Evolutionary conservation across 2,113 vertebrate species (phyloP).

Genomic region (Verasper variegatus): DNA sequence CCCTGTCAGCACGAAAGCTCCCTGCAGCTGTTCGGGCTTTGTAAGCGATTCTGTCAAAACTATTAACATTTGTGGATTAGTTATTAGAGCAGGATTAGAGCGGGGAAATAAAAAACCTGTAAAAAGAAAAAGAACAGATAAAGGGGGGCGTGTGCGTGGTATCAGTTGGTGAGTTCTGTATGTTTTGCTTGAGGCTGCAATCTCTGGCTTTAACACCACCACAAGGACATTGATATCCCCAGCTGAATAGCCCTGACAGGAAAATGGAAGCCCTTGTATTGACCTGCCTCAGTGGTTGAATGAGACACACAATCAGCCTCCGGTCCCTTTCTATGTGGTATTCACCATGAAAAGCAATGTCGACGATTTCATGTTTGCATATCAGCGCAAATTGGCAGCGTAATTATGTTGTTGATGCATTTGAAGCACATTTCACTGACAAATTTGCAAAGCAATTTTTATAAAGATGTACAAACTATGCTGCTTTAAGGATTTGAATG

Average conservation of each 20-base stretch:
- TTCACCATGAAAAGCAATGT: constrained; percentile 9
- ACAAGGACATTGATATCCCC: constrained; percentile 49
- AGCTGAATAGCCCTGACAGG: constrained; percentile 22
- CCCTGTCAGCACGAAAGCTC: constrained; percentile 65
- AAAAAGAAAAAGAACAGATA: neutral
- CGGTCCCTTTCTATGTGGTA: neutral
- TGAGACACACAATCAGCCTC: neutral
- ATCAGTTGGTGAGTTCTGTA: constrained; percentile 16
- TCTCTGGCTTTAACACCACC: constrained; percentile 27
- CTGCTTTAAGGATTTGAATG: no score
- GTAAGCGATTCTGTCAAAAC: constrained; percentile 79
- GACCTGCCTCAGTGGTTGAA: constrained; percentile 32
- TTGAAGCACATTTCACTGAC: neutral
- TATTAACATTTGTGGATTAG: constrained; percentile 75
- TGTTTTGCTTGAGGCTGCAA: constrained; percentile 22
- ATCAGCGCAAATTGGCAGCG: neutral
- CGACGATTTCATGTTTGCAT: neutral
- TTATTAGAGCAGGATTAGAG: constrained; percentile 18
- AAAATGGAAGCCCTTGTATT: constrained; percentile 30
- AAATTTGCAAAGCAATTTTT: no score
- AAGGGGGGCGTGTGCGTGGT: neutral
- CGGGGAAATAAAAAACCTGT: constrained; percentile 14
- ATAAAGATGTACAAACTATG: no score
- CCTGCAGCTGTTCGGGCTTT: constrained; percentile 41
- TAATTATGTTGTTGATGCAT: neutral